Base-by-base conservation (phyloP, 2,113 vertebrate genomes). In the Lagopus leucura region DNA sequence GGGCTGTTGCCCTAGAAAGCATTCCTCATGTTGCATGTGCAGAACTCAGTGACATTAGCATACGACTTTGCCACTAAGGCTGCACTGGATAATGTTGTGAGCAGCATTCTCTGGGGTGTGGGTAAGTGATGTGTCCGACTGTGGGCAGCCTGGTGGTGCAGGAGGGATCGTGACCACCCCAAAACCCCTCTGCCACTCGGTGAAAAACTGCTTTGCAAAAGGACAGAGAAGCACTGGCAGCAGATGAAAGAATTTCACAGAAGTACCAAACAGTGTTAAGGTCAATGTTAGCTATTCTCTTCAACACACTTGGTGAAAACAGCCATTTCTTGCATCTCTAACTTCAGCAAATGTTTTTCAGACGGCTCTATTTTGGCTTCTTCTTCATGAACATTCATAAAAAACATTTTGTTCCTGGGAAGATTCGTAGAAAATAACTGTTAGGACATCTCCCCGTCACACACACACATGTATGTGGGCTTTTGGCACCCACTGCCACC, bases 371-470 rank as follows among this genome's bases (percentile, higher is more conserved):
- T 93, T 95, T 94, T 89, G 88, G 90, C 77, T 92, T 74, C 54
- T 87, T 95, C 90, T 91, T 93, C 55, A 30, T 13, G 40, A 95
- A 91, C 79, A 88, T 69, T 92, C 78, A 66, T 54, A 76, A 89
- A 94, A 91, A 91, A 94, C 88, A 82, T 78, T 91, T 95, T 95
- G 91, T 92, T 94, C 89, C 92, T 54, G 91, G 89, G 91, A 93
- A 90, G 81, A 89, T 50, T 86, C 36, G 28, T 81, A 81, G 89
- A 67, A 92, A 94, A 89, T 38, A 89, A 75, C 73, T 21, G 45
- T 81, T 65, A 38, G 76, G 80, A 90, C 50, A 73, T 54, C 77
- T 47, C n/a, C 80, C 28, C 69, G 20, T 43, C 38, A 10, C 30
- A 42, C 38, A 8, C 3, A 5, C 13, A 54, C 27, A 19, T 4